Evolutionary conservation across 2,797 vertebrate genomes (phyloP), one percentile per base, ranked within the genome.

Genomic region (Lophotriccus pileatus): DNA sequence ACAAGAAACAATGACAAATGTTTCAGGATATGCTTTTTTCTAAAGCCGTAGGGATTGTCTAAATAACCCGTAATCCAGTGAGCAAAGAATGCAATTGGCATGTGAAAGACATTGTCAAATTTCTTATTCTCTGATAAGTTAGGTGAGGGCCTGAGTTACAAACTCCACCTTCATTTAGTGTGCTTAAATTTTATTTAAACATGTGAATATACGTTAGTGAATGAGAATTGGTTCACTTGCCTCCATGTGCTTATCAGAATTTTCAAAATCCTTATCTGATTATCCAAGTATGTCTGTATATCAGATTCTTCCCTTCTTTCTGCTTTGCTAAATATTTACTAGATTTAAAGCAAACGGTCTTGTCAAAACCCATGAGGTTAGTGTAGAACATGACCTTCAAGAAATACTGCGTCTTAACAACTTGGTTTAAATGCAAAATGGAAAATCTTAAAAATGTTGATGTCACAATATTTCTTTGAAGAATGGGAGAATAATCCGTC

Each of bases 41-140:
- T 78, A 44, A 81, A 69, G 17, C 4, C 59, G 5, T 24, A 12
- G 47, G 3, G 24, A 49, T 63, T 59, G 14, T 28, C 37, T 73
- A 80, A 87, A 70, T 60, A 80, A 47, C 9, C 6, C n/a, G 7
- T 9, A 74, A 69, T 7, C 6, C 46, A 58, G 12, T 28, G 34
- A 41, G 3, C 0, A 0, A 79, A 89, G 32, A 14, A 44, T 8
- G n/a, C 2, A 69, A 4, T 2, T 47, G 2, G 1, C 12, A 22
- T 12, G 6, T 59, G 24, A n/a, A 59, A 76, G 24, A 68, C 5
- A 62, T 10, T 37, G 28, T 34, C 21, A 77, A 37, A 56, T 63
- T 6, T 76, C n/a, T 67, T 34, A 46, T 47, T 47, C 12, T 47
- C 46, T 47, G 23, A 23, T 2, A 28, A 56, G 10, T 34, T 63